phyloP scores from a whole-genome alignment of 2,797 vertebrate species.

The Gallinago solitaria region DNA sequence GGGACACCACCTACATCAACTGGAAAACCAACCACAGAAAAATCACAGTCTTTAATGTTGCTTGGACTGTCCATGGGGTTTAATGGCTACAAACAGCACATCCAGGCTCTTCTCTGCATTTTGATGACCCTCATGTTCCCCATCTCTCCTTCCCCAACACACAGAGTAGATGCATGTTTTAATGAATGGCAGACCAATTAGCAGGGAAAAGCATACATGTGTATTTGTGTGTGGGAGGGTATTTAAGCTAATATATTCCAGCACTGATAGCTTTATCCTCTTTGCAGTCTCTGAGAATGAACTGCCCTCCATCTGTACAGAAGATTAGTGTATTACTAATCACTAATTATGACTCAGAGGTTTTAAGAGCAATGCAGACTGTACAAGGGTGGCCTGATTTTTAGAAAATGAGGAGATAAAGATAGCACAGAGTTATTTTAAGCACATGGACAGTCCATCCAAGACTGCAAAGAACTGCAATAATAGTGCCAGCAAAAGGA shows the following conservation, averaged over 20 bases:
- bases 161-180: neutral
- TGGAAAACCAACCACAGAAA: neutral
- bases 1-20: neutral
- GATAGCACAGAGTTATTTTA: conserved; percentile 30
- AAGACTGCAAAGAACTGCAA: neutral
- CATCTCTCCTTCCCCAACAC: neutral
- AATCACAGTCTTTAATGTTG: neutral
- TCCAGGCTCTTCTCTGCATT: neutral
- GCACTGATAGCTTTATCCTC: conserved; percentile 62
- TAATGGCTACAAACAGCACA: neutral
- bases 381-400: conserved; percentile 46
- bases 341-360: conserved; percentile 68
- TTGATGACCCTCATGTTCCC: neutral
- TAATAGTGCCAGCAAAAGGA: neutral
- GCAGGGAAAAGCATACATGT: neutral
- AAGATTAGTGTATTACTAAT: conserved; percentile 65
- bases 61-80: neutral
- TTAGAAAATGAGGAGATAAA: conserved; percentile 33
- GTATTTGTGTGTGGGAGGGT: conserved; percentile 7
- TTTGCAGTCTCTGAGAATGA: conserved; percentile 53
- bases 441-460: neutral
- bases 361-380: conserved; percentile 40
- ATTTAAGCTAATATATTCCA: conserved; percentile 67
- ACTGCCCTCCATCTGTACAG: conserved; percentile 64
- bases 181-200: neutral